phyloP scores from a whole-genome alignment of 1,140 invertebrate genomes.

The Brachionus sp. region DNA sequence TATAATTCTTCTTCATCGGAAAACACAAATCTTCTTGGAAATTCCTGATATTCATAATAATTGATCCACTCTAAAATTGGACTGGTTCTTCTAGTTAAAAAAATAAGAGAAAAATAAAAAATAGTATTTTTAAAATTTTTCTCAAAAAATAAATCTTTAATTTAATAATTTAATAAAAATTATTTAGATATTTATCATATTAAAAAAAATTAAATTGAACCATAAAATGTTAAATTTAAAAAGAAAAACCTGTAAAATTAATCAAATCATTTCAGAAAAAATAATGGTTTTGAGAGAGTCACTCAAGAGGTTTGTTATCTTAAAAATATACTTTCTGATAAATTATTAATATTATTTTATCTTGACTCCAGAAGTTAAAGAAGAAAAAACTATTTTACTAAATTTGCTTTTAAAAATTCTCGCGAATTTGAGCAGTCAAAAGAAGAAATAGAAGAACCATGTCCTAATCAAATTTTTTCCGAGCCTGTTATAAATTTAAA shows the following conservation, averaged over 20 bases:
- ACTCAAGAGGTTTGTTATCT: neutral
- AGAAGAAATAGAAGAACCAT: neutral
- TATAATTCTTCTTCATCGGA: neutral
- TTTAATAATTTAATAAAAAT: neutral
- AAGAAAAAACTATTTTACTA: neutral
- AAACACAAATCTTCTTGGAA: neutral
- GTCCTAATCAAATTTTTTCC: neutral
- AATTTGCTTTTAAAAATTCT: neutral
- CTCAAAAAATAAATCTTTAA: neutral
- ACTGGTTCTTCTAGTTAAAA: neutral
- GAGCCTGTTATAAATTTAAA: neutral
- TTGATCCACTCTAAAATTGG: neutral
- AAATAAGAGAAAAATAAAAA: no score
- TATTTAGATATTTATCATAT: neutral
- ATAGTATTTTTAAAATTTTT: no score
- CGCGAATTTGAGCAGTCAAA: neutral
- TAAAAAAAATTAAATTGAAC: neutral
- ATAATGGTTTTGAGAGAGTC: neutral
- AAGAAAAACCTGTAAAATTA: neutral
- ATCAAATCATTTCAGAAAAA: neutral
- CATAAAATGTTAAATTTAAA: neutral
- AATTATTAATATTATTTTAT: neutral
- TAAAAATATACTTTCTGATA: neutral
- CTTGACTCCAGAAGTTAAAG: neutral
- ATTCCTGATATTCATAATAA: neutral